These are phyloP conservation scores for Ara ararauna DNA, from an alignment of 2,797 vertebrate genomes.

Conservation along the genomic window DNA sequence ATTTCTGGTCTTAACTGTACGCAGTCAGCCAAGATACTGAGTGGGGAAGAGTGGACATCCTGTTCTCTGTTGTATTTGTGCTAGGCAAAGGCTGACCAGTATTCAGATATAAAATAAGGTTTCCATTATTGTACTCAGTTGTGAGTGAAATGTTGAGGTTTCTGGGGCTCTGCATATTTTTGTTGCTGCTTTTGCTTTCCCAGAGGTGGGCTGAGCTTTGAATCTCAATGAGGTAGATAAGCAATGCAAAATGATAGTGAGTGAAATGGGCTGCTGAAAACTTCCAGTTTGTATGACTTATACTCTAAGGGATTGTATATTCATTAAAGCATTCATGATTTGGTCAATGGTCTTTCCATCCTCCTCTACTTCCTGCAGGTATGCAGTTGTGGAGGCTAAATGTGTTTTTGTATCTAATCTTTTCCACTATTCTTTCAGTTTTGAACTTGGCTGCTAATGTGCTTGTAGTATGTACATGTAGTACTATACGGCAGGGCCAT, in stretches of 20 bases:
- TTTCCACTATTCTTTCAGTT: neutral
- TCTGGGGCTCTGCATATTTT: neutral
- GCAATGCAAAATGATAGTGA: neutral
- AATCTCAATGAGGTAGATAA: neutral
- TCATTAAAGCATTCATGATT: neutral
- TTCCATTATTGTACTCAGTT: neutral
- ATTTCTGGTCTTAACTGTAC: neutral
- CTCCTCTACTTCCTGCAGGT: neutral
- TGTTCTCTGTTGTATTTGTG: rapidly evolving
- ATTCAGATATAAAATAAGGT: neutral
- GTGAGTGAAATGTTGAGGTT: neutral
- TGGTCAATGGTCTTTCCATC: rapidly evolving
- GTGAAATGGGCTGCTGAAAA: neutral
- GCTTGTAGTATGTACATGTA: neutral
- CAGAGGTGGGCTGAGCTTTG: neutral
- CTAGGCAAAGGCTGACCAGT: neutral
- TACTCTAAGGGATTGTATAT: neutral
- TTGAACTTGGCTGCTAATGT: neutral
- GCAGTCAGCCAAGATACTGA: neutral
- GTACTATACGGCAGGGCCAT: neutral
- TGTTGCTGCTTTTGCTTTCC: neutral
- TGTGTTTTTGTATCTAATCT: neutral
- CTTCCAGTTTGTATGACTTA: neutral
- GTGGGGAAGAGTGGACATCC: neutral
- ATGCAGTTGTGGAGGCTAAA: neutral